Conservation (phyloP, 2,113 vertebrate species). For the Sylvia atricapilla region DNA sequence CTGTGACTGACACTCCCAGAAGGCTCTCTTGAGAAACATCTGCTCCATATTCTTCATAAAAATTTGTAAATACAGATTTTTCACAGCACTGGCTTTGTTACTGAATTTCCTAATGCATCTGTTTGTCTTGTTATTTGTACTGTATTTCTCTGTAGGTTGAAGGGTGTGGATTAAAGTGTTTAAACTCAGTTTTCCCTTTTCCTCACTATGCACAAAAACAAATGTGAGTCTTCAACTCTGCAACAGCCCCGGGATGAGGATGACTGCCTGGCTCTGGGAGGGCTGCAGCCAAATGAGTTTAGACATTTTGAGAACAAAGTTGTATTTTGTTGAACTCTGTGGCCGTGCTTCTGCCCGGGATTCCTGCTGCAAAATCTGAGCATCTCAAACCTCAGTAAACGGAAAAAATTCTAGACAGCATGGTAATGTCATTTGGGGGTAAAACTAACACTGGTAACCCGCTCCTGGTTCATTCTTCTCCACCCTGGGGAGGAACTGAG, state of each 20-base stretch:
- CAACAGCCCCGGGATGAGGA: background rate
- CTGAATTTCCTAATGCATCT: background rate
- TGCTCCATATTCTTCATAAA: background rate
- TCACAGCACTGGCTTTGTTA: background rate
- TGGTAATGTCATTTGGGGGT: background rate
- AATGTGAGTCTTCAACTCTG: background rate
- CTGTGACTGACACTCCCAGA: background rate
- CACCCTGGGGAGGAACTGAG: background rate
- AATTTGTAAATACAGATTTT: background rate
- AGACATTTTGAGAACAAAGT: background rate
- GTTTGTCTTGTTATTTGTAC: constrained; percentile 3
- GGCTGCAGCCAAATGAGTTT: background rate
- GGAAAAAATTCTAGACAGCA: background rate
- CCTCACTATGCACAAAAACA: background rate
- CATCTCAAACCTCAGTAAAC: background rate
- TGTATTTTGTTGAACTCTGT: background rate
- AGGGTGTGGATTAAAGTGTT: constrained; percentile 46
- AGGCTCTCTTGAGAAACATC: background rate
- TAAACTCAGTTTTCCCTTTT: background rate
- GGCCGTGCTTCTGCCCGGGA: fast-evolving
- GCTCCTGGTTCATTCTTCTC: background rate
- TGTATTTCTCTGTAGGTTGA: constrained; percentile 25
- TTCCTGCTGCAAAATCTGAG: background rate
- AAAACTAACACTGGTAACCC: background rate
- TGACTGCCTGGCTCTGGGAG: background rate